Evolutionary conservation across 1,140 invertebrate species (phyloP), one percentile per base, ranked within the genome.

Genomic region (Drosophila sucinea): DNA sequence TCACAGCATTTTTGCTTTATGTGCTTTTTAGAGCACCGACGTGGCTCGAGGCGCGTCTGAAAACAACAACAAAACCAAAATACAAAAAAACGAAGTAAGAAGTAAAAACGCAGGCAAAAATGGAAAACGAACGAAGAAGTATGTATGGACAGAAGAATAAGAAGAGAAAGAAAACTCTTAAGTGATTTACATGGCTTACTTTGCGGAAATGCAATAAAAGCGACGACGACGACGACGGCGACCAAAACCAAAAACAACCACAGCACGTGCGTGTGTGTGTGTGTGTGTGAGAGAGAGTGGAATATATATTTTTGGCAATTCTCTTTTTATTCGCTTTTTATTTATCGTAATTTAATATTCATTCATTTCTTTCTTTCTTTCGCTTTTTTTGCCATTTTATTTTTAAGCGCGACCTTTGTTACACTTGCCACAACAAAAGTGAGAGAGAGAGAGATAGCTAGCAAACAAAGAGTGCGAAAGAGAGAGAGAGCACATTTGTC

Each of bases 1-100:
- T 84, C 77, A 77, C 73, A 87, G 83, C 77, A 74, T 89, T 89
- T 87, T 74, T 89, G 80, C 77, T 89, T 87, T 87, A 87, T 87
- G 79, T 77, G 64, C 79, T 80, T 87, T 77, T 80, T 65, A 66
- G 80, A 80, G 84, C 67, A 54, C 60, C 77, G 66, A 80, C 70
- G 66, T 67, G 63, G 51, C 65, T 51, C 60, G 32, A 61, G 57
- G 51, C 56, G 23, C 44, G 44, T 8, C 44, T 47, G 23, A 47
- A 47, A 47, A 47, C 33, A 35, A 35, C 33, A 35, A 33, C 33
- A 33, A 33, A 5, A 33, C 7, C 6, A 8, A 8, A 6, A 35
- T 2, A 35, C 8, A 35, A 17, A 17, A 23, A 47, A 47, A 44
- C 4, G 17, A 25, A 51, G 44, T 51, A 27, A 27, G 44, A 51